Base-by-base conservation (phyloP, 2,113 vertebrate genomes). In the Salvelinus sp. region DNA sequence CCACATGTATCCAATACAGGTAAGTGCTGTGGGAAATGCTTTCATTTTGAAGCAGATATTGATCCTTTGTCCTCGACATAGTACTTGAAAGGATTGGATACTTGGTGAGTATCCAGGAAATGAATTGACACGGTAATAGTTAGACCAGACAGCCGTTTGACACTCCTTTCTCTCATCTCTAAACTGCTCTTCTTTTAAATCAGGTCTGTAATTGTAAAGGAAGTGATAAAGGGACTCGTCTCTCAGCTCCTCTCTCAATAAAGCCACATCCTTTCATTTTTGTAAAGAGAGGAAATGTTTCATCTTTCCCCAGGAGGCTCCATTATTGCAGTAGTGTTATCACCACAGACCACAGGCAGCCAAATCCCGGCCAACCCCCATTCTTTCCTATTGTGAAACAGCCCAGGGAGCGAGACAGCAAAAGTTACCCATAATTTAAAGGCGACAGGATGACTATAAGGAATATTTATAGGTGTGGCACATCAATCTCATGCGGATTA, bases 401-500 rank as follows among this genome's bases (percentile, higher is more conserved):
- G n/a, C 50, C 48, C 50, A 54, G 71, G 22, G n/a, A 47, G 47
- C 2, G 33, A 80, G 23, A 66, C 0, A 25, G 67, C 3, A 62
- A 62, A 73, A 23, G 50, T 16, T 54, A 6, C 25, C 9, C 64
- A 70, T 48, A 28, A 70, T 76, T 78, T 67, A 6, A 70, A 65
- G 12, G 22, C 23, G 6, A 50, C 23, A 14, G 44, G 22, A 14
- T 25, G 13, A 50, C 44, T 22, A 50, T 14, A 4, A 70, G 38
- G 20, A 16, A 13, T 50, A 70, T 70, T 16, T 70, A 75, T 79
- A 79, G 71, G 54, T 25, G 3, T 54, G 4, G 50, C 33, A 68
- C 65, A 76, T 85, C 66, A 60, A 22, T 73, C 78, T 38, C 57
- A 65, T 70, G 25, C 70, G 13, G 77, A 80, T 80, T 79, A 78